phyloP scores from a whole-genome alignment of 2,113 vertebrate species.

The Cyanoderma ruficeps region DNA sequence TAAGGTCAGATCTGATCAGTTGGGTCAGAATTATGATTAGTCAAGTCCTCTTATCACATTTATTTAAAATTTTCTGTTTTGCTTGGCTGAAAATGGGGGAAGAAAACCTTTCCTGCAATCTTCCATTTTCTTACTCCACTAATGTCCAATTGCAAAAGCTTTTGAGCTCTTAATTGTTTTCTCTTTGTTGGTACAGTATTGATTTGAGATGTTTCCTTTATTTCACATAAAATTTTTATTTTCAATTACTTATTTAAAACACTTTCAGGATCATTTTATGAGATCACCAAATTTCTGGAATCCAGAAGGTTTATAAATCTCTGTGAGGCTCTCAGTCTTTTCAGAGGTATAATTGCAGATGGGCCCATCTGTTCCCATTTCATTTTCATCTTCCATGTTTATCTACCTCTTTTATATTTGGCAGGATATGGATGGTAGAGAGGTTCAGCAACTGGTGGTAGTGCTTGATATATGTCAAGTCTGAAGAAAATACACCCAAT shows the following conservation, averaged over 20 bases:
- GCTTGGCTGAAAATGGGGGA: neutral
- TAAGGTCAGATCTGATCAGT: neutral
- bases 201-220: neutral
- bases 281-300: neutral
- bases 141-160: neutral
- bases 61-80: neutral
- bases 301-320: constrained; percentile 40
- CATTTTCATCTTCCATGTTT: constrained; percentile 12
- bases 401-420: neutral
- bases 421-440: neutral
- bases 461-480: neutral
- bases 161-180: neutral
- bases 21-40: neutral
- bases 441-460: neutral
- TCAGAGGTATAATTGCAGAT: constrained; percentile 30
- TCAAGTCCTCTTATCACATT: neutral
- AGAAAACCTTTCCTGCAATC: neutral
- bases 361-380: constrained; percentile 36
- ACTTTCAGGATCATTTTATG: constrained; percentile 9
- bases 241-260: neutral
- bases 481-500: neutral
- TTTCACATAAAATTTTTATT: neutral
- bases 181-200: neutral
- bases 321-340: neutral
- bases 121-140: neutral